Conservation (phyloP, 1,140 invertebrate species). For the Drosophila nikananu region DNA sequence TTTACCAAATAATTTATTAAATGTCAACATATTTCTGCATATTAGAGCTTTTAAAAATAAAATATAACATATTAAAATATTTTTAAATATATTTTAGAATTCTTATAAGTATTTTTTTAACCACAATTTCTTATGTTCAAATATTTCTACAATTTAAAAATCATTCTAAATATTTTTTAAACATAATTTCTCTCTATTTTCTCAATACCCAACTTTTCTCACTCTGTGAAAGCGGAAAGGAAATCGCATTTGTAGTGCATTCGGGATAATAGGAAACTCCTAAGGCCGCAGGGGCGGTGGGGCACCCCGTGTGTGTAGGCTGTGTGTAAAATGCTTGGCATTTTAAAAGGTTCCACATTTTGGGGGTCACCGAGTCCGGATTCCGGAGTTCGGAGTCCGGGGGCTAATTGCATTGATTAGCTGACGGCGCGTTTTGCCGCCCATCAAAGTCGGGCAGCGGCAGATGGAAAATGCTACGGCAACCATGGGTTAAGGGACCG, state of each 20-base stretch:
- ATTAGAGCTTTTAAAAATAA: too few species aligned
- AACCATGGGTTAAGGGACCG: conserved; percentile 24
- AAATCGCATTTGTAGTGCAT: conserved; percentile 49
- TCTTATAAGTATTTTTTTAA: too few species aligned
- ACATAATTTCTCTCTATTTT: neutral
- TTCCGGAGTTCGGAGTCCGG: conserved; percentile 27
- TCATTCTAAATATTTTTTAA: neutral
- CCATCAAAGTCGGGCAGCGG: conserved; percentile 64
- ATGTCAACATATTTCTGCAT: too few species aligned
- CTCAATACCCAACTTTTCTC: neutral
- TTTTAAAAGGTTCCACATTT: conserved; percentile 83
- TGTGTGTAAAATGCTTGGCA: conserved; percentile 70
- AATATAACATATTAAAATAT: too few species aligned
- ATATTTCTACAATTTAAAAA: neutral
- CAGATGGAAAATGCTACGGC: conserved; percentile 24
- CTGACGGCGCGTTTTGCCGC: conserved; percentile 79
- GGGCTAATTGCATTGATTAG: conserved; percentile 84
- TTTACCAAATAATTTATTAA: too few species aligned
- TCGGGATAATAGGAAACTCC: conserved; percentile 12
- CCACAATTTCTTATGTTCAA: neutral
- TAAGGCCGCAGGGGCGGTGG: neutral
- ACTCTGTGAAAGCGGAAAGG: conserved; percentile 35
- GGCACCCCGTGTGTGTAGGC: conserved; percentile 4
- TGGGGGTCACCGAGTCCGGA: conserved; percentile 62
- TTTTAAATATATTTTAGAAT: too few species aligned